Conservation (phyloP, 2,113 vertebrate genomes). For the Mastomys coucha region DNA sequence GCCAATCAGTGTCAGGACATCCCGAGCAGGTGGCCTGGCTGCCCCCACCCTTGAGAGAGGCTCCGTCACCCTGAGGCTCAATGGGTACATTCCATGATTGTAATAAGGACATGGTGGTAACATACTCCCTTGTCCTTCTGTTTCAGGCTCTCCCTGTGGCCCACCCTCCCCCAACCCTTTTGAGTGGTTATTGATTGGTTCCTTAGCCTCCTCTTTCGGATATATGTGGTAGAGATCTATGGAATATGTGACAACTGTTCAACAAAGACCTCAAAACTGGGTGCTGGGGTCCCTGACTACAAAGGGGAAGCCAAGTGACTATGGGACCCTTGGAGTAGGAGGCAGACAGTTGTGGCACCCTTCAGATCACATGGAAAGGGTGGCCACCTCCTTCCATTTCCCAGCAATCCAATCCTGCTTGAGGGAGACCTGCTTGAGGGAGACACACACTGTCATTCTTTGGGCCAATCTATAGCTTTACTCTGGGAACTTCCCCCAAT, state of each 20-base stretch:
- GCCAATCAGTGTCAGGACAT: not conserved
- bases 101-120: not conserved
- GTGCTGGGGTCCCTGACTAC: accelerated
- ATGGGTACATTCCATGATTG: not conserved
- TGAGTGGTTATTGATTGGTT: accelerated
- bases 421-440: not conserved
- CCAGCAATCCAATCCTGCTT: not conserved
- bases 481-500: not conserved
- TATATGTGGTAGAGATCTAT: not conserved
- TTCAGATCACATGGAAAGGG: not conserved
- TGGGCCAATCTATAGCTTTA: not conserved
- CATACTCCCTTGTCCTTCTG: not conserved
- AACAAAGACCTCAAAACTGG: not conserved
- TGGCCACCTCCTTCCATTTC: not conserved
- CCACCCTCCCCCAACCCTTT: not conserved
- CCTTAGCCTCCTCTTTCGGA: not conserved
- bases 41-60: not conserved
- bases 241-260: not conserved
- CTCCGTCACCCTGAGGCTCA: not conserved
- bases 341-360: not conserved
- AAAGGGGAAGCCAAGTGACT: accelerated
- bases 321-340: accelerated
- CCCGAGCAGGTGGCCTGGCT: conserved; percentile 19
- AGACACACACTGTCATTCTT: not conserved
- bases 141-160: not conserved